Percentiles rank a stretch among this genome's conserved stretches.
phyloP scores from a whole-genome alignment of 2,888 invertebrate genomes.

The Polydrusus tereticollis region DNA sequence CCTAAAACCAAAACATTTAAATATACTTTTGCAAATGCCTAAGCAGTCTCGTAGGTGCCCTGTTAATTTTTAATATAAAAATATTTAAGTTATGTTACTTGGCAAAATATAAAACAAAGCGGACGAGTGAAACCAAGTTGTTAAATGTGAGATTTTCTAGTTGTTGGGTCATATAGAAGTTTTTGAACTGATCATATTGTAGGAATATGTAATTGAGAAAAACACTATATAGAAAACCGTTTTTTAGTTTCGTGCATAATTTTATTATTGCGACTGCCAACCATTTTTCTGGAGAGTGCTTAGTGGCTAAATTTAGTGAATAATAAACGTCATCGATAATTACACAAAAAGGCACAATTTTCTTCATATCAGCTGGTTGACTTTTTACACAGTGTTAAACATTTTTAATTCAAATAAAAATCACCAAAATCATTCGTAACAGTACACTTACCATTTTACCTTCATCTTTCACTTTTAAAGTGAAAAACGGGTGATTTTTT shows the following conservation, averaged over 20 bases:
- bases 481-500: not conserved
- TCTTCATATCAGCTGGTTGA: slow-evolving; percentile 64
- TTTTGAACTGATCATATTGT: slow-evolving; percentile 60
- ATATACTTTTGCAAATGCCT: slow-evolving; percentile 45
- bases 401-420: not conserved
- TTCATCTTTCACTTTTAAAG: slow-evolving; percentile 13
- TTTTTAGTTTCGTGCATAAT: slow-evolving; percentile 63
- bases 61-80: slow-evolving; percentile 24
- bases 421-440: slow-evolving; percentile 6
- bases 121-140: slow-evolving; percentile 53
- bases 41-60: slow-evolving; percentile 41
- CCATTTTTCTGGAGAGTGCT: slow-evolving; percentile 34
- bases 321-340: slow-evolving; percentile 58
- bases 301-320: slow-evolving; percentile 39
- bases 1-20: not conserved
- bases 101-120: slow-evolving; percentile 37
- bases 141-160: slow-evolving; percentile 66
- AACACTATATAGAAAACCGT: slow-evolving; percentile 57
- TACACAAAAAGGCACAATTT: slow-evolving; percentile 60
- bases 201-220: slow-evolving; percentile 48
- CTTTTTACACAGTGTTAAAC: slow-evolving; percentile 24
- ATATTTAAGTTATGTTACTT: slow-evolving; percentile 29
- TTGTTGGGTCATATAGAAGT: slow-evolving; percentile 64
- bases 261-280: slow-evolving; percentile 65
- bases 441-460: slow-evolving; percentile 7